Conservation (phyloP, 2,888 invertebrate species). For the Lasioglossum morio region DNA sequence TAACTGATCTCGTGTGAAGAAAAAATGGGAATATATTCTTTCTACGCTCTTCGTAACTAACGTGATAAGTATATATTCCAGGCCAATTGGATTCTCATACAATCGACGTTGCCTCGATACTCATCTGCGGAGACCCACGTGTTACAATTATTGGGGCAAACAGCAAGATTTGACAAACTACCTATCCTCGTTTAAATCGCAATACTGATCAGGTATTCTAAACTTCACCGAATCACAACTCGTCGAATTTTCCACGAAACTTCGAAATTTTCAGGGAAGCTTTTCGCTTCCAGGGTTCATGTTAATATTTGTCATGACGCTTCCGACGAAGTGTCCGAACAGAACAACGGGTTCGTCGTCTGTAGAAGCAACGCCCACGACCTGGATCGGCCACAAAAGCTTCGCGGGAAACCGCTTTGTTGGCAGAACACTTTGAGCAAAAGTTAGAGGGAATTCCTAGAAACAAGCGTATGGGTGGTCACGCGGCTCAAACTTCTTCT, state of each 20-base stretch:
- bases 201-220: not conserved
- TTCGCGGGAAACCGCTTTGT: slow-evolving; percentile 46
- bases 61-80: not conserved
- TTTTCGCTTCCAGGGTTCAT: not conserved
- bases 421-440: not conserved
- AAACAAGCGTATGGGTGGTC: slow-evolving; percentile 25
- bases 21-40: not conserved
- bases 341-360: slow-evolving; percentile 34
- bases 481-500: not conserved
- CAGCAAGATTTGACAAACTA: too few species aligned
- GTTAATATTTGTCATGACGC: slow-evolving; percentile 7
- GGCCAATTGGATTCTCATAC: not conserved
- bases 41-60: too few species aligned
- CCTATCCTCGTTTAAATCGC: too few species aligned
- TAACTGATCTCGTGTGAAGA: not conserved
- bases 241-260: not conserved
- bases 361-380: slow-evolving; percentile 46
- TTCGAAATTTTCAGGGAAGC: not conserved
- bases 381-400: slow-evolving; percentile 36
- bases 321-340: not conserved
- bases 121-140: not conserved
- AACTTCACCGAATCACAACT: not conserved
- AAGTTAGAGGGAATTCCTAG: slow-evolving; percentile 38
- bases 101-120: not conserved
- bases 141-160: not conserved